phyloP scores from a whole-genome alignment of 1,140 invertebrate genomes.

The Lepidurus couesii region DNA sequence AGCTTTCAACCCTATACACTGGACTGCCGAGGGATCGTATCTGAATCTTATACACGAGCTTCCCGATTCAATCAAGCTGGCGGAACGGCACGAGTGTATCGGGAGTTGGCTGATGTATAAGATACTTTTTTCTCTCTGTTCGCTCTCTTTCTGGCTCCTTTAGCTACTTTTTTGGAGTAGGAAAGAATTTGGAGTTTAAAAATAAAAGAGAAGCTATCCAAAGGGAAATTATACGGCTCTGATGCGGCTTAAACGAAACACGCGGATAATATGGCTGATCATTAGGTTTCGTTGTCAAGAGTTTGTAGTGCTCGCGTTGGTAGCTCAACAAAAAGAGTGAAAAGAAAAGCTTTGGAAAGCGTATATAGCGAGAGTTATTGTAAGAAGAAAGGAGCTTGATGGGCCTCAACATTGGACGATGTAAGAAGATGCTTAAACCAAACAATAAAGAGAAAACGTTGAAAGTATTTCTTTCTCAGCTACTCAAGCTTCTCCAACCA shows the following conservation, averaged over 20 bases:
- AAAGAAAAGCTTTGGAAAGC: background rate
- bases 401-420: background rate
- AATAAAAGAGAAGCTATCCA: background rate
- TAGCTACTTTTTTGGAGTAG: background rate
- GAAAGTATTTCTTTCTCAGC: background rate
- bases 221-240: background rate
- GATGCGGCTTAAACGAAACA: slow-evolving; percentile 1
- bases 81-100: background rate
- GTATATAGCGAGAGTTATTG: background rate
- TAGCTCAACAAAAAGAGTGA: background rate
- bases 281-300: slow-evolving; percentile 9
- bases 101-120: background rate
- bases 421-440: background rate
- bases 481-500: background rate
- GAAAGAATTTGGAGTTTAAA: background rate
- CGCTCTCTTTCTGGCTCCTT: background rate
- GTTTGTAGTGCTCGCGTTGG: background rate
- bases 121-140: background rate
- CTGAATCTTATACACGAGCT: background rate
- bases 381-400: background rate
- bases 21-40: background rate
- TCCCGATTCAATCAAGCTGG: background rate
- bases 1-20: background rate
- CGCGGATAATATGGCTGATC: background rate
- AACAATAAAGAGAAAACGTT: background rate